phyloP scores from a whole-genome alignment of 23 tunicate genomes.

The Ciona savignyi region DNA sequence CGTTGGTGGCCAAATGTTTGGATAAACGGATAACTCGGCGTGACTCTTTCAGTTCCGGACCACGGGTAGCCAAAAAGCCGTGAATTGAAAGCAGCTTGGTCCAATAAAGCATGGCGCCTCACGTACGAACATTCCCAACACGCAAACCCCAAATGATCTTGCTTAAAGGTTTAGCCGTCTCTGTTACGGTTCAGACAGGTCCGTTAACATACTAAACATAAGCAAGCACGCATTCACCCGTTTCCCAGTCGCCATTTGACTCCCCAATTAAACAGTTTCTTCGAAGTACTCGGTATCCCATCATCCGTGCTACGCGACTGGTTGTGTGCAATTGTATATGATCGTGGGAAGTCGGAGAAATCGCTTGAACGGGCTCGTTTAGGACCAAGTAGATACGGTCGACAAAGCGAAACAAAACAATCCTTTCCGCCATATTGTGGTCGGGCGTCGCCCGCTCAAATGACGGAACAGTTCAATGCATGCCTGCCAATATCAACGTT shows the following conservation, averaged over 20 bases:
- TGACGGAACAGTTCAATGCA: not conserved
- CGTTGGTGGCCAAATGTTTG: conserved; percentile 1
- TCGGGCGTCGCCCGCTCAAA: not conserved
- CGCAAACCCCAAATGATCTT: not conserved
- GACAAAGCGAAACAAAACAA: not conserved
- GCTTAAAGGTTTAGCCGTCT: too few relatives aligned
- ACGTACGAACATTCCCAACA: not conserved
- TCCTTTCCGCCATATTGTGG: not conserved
- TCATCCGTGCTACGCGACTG: too few relatives aligned
- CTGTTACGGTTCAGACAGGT: too few relatives aligned
- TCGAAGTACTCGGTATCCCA: too few relatives aligned
- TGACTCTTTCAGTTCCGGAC: conserved; percentile 7
- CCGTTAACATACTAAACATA: not conserved
- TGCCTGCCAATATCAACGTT: not conserved
- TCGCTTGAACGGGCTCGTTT: not conserved
- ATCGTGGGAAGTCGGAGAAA: not conserved
- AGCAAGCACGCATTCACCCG: not conserved
- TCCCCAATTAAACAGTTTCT: too few relatives aligned
- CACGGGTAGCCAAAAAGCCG: conserved; percentile 5
- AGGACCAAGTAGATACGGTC: not conserved
- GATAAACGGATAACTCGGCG: conserved; percentile 14
- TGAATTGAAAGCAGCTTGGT: conserved; percentile 9
- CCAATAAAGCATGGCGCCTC: conserved; percentile 14
- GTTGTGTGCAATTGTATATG: not conserved
- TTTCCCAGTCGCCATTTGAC: not conserved